A percentile compares a stretch with the other conserved stretches of the same genome.
These are phyloP conservation scores for Nyctibius bracteatus DNA, from an alignment of 2,113 vertebrate genomes.

Conservation along the genomic window DNA sequence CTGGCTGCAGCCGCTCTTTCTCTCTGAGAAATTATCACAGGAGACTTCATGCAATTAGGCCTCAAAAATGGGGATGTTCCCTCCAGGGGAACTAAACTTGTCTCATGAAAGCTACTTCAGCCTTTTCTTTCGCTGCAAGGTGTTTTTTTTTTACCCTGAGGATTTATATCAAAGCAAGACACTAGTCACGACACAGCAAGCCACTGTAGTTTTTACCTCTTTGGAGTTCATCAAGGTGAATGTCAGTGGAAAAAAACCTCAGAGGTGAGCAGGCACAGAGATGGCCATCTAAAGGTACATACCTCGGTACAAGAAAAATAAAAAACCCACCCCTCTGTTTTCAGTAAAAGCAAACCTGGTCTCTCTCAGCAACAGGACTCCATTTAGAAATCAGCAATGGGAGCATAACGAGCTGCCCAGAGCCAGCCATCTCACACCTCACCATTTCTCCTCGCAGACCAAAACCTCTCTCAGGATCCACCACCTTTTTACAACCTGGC, in stretches of 20 bases:
- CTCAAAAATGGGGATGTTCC: constrained; percentile 18
- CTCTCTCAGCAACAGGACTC: neutral
- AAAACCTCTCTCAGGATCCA: neutral
- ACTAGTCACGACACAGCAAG: neutral
- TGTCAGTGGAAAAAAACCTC: neutral
- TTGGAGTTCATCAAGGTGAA: constrained; percentile 36
- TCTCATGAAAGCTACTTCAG: constrained; percentile 24
- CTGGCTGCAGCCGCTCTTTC: neutral
- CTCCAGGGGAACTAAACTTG: constrained; percentile 3
- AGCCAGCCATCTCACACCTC: neutral
- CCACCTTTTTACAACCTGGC: neutral
- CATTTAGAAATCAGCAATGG: neutral
- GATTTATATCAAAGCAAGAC: constrained; percentile 32
- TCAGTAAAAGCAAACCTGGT: constrained; percentile 28
- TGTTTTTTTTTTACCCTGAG: constrained; percentile 7
- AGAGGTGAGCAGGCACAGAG: constrained; percentile 20
- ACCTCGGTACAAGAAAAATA: neutral
- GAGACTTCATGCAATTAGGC: constrained; percentile 14
- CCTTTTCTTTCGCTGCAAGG: neutral
- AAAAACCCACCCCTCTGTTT: constrained; percentile 20
- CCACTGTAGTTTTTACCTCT: neutral
- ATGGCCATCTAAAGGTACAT: constrained; percentile 9
- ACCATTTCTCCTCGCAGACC: rapidly evolving
- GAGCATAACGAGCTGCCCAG: neutral
- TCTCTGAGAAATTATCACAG: constrained; percentile 13